Evolutionary conservation across 2,113 vertebrate species (phyloP).

Genomic region (Excalfactoria chinensis): DNA sequence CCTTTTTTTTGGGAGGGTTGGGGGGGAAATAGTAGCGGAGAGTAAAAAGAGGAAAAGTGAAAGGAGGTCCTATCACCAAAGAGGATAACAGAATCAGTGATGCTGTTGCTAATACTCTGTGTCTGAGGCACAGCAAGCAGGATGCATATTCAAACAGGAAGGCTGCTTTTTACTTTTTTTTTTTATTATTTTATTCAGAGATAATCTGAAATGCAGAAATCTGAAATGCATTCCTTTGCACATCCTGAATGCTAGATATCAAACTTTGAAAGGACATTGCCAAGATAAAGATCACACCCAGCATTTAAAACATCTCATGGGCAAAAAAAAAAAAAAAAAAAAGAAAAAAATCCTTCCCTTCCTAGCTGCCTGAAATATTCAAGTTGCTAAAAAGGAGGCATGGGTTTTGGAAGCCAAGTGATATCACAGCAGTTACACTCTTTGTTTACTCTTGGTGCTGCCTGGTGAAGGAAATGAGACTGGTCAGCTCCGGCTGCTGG

Average conservation of each 20-base stretch:
- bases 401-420: not conserved
- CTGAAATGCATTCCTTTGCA: constrained; percentile 20
- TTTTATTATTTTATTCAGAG: not conserved
- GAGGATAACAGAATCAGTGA: not conserved
- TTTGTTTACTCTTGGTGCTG: not conserved
- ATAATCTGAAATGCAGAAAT: constrained; percentile 26
- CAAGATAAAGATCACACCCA: constrained; percentile 3
- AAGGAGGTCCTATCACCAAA: not conserved
- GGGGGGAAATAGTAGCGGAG: not conserved
- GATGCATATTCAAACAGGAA: not conserved
- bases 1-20: not conserved
- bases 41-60: not conserved
- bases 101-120: not conserved
- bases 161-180: not conserved
- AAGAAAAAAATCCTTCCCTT: not conserved
- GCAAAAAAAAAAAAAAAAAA: not conserved
- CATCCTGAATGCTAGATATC: not conserved
- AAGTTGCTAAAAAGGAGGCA: not conserved
- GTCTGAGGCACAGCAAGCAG: constrained; percentile 1
- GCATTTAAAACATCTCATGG: not conserved
- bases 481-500: not conserved
- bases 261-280: constrained; percentile 19
- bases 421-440: not conserved
- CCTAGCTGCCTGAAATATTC: not conserved
- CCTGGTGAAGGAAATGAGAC: not conserved